Conservation (phyloP, 2,888 invertebrate species). For the Pristionchus japonicus region DNA sequence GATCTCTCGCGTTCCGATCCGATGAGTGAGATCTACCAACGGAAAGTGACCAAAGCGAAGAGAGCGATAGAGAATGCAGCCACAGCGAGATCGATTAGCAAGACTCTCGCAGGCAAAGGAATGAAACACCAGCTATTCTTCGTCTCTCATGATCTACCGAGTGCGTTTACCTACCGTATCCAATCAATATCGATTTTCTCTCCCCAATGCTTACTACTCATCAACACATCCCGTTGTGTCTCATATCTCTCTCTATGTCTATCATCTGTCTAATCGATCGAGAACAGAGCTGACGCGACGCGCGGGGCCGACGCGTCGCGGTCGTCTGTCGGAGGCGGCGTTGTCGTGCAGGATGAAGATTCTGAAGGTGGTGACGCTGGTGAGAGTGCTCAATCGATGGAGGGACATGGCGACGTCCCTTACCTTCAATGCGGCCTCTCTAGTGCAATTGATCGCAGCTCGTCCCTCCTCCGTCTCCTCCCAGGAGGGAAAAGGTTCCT, state of each 20-base stretch:
- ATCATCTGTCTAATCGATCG: constrained; percentile 11
- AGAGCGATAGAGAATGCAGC: constrained; percentile 85
- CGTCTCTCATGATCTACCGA: constrained; percentile 50
- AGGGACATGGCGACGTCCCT: constrained; percentile 60
- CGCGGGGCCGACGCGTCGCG: constrained; percentile 58
- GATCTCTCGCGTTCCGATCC: constrained; percentile 91
- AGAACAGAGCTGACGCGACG: constrained; percentile 34
- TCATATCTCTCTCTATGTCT: constrained; percentile 2
- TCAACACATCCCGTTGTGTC: background rate
- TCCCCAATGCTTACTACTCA: background rate
- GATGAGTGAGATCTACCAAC: constrained; percentile 87
- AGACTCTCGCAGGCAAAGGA: constrained; percentile 67
- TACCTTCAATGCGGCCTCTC: constrained; percentile 58
- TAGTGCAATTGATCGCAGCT: constrained; percentile 56
- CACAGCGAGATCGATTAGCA: constrained; percentile 80
- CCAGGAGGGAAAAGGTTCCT: background rate
- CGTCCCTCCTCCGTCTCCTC: constrained; percentile 16
- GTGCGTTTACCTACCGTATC: constrained; percentile 18
- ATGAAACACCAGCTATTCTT: constrained; percentile 68
- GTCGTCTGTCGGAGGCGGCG: constrained; percentile 63
- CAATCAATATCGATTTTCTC: constrained; percentile 30
- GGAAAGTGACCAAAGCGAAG: constrained; percentile 84
- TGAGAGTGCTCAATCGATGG: constrained; percentile 71
- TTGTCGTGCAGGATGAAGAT: constrained; percentile 68
- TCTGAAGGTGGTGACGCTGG: constrained; percentile 73